Base-by-base conservation (phyloP, 2,797 vertebrate genomes). In the Syngnathus rostellatus region DNA sequence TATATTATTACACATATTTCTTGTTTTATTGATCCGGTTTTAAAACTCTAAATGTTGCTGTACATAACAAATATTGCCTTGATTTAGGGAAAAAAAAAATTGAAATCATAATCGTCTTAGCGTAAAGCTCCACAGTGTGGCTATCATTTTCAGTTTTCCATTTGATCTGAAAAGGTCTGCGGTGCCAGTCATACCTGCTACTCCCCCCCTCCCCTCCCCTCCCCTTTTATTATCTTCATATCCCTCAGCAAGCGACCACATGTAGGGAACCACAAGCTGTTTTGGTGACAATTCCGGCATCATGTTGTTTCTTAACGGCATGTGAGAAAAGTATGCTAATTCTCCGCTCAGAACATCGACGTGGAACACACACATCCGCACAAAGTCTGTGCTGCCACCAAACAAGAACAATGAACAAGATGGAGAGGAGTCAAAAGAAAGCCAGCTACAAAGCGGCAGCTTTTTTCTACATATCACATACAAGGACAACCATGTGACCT, bases 381-480 rank as follows among this genome's bases (percentile, higher is more conserved):
- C n/a, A 54, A 25, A 14, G 48, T 64, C 45, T 64, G 14, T 51
- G 23, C 19, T 45, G 40, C 40, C 71, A 65, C 59, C 60, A 83
- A 75, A 73, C 70, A 50, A 70, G 59, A 74, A 74, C 43, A 68
- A 74, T 70, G 73, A 74, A 78, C 68, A 81, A 77, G 76, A 76
- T 72, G 82, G 73, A 76, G 71, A 79, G 73, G 74, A 81, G 72
- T 81, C 72, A 77, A 74, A 57, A 79, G 74, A 79, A 81, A 83
- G 77, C 80, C 81, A 74, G 82, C 86, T 86, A 84, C 66, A 81
- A 84, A 86, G 78, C 74, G 77, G 79, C 77, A 75, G 75, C 66
- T 75, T 74, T 78, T 74, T 78, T 72, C 40, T 41, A 77, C 54
- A 81, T 62, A 53, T 85, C 69, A 65, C 11, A 77, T 78, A 67